phyloP scores from a whole-genome alignment of 2,797 vertebrate species.

The Lacerta viridis region DNA sequence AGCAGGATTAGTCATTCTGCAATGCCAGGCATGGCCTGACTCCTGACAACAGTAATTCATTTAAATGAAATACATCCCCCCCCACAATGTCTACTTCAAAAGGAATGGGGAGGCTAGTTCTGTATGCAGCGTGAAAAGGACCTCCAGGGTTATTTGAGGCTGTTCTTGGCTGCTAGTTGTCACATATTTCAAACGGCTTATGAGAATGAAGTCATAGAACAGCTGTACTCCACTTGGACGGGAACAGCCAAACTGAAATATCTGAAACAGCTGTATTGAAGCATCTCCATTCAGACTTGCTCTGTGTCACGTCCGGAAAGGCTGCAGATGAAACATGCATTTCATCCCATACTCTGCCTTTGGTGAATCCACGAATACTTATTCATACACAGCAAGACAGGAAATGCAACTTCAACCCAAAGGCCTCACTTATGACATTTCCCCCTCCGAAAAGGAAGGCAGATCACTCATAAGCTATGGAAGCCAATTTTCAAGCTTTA shows the following conservation, averaged over 20 bases:
- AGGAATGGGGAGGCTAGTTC: not conserved
- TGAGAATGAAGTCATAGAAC: conserved; percentile 3
- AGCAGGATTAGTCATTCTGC: no score
- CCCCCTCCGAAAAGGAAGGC: fast-evolving
- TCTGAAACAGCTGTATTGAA: conserved; percentile 21
- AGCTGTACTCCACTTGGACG: not conserved
- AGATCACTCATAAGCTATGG: not conserved
- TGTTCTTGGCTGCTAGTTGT: conserved; percentile 9
- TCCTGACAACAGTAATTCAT: not conserved
- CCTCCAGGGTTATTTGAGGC: not conserved
- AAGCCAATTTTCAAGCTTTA: not conserved
- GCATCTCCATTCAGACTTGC: not conserved
- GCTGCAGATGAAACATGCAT: conserved; percentile 20
- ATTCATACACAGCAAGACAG: conserved; percentile 1
- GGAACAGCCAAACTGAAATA: conserved; percentile 37
- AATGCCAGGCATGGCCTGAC: not conserved
- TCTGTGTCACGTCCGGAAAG: conserved; percentile 4
- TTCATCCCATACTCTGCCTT: not conserved
- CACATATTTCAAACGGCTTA: conserved; percentile 1
- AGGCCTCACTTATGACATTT: not conserved
- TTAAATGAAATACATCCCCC: conserved; percentile 7
- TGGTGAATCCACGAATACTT: not conserved
- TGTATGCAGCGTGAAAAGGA: conserved; percentile 18
- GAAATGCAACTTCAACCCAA: not conserved
- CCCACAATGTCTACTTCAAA: not conserved